A percentile compares a stretch with the other conserved stretches of the same genome.
Conservation (phyloP, 2,888 invertebrate species). For the Lochmaea crataegi region DNA sequence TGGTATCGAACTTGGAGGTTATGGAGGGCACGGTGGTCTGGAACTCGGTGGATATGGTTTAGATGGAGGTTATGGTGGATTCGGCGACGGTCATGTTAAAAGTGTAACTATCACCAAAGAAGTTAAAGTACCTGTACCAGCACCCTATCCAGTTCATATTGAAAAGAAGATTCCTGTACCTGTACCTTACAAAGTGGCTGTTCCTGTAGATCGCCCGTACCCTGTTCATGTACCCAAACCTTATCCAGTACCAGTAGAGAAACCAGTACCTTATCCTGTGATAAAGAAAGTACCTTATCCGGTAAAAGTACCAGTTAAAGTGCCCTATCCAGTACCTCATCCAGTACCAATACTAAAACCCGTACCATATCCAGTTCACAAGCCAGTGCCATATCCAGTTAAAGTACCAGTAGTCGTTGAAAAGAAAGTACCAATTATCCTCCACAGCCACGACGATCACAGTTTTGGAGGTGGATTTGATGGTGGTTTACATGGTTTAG, state of each 20-base stretch:
- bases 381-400: constrained; percentile 63
- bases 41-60: constrained; percentile 32
- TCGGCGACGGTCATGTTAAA: constrained; percentile 52
- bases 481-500: constrained; percentile 46
- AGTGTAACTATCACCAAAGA: constrained; percentile 64
- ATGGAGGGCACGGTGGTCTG: constrained; percentile 46
- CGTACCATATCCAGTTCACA: constrained; percentile 60
- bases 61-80: constrained; percentile 42
- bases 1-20: constrained; percentile 48
- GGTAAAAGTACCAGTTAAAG: constrained; percentile 65
- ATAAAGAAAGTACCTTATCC: constrained; percentile 68
- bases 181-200: constrained; percentile 62
- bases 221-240: constrained; percentile 66
- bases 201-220: constrained; percentile 66
- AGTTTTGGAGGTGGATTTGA: constrained; percentile 47
- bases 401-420: constrained; percentile 66
- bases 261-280: constrained; percentile 69
- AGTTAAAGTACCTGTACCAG: constrained; percentile 64
- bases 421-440: constrained; percentile 65
- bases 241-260: constrained; percentile 66
- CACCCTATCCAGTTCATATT: constrained; percentile 69
- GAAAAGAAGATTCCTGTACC: constrained; percentile 67
- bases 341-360: constrained; percentile 59
- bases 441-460: constrained; percentile 64
- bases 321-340: constrained; percentile 66